Base-by-base conservation (phyloP, 2,797 vertebrate species). In the Channallabes apus region DNA sequence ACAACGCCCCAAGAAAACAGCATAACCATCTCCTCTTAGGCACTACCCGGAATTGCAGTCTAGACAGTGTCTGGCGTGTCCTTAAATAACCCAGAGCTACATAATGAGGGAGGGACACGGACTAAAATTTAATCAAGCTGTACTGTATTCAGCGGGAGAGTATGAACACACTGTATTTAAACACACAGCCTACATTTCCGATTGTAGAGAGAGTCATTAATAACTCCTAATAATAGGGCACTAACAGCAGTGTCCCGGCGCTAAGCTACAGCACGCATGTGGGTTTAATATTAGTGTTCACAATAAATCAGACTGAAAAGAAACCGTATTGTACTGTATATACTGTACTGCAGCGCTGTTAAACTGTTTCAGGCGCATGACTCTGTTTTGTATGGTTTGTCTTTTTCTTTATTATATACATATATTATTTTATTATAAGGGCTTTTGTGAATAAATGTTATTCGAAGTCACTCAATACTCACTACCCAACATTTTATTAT, bases 21-120 rank as follows among this genome's bases (percentile, higher is more conserved):
- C n/a, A 32, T 76, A 58, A 76, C 56, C 35, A 59, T 59, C 17
- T 35, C 27, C 54, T 35, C 8, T n/a, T 3, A 22, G n/a, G 14
- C 15, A 3, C 46, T 56, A 7, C 5, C 54, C 24, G 72, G 15
- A 75, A 56, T 54, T 75, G 72, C 6, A 75, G 46, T 56, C 46
- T 14, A 51, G 24, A 51, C 5, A 15, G 24, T 17, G 71, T 51
- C 71, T 27, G 41, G 5, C 5, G 1, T 17, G 14, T 75, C 46
- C 46, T 75, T 75, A 54, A 75, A 75, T 54, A 75, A 18, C 46
- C 46, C n/a, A 29, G n/a, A 29, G n/a, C 72, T 29, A 73, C 71
- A 27, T 54, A 46, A 54, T 51, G 46, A 29, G 6, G 71, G 24
- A 51, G 46, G 27, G 72, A 76, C 54, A 32, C 22, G 20, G 54